phyloP scores from a whole-genome alignment of 2,888 invertebrate genomes.

The Heliconius sara region DNA sequence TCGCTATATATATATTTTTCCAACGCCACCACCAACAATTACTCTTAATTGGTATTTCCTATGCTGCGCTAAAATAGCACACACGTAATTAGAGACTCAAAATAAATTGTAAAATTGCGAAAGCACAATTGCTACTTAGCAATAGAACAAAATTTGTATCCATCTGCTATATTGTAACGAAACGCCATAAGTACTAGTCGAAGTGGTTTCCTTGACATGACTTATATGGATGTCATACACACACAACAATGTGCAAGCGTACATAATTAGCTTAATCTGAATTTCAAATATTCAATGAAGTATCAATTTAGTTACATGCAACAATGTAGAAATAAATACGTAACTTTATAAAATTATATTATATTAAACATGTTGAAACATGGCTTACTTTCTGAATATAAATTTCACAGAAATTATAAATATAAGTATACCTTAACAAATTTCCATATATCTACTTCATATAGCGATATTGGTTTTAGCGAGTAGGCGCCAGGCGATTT shows the following conservation, averaged over 20 bases:
- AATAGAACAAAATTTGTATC: constrained; percentile 20
- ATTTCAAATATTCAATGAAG: constrained; percentile 7
- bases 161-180: constrained; percentile 14
- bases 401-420: neutral
- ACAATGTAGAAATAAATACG: neutral
- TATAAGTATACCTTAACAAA: neutral
- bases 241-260: constrained; percentile 12
- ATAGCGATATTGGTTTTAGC: too few relatives aligned
- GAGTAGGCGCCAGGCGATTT: too few relatives aligned
- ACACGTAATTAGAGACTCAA: constrained; percentile 48
- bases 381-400: neutral
- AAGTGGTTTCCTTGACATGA: constrained; percentile 16
- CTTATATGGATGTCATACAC: neutral
- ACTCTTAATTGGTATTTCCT: constrained; percentile 55
- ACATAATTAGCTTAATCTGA: constrained; percentile 2
- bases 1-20: constrained; percentile 50
- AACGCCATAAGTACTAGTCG: neutral
- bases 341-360: neutral
- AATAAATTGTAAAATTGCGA: constrained; percentile 44
- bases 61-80: constrained; percentile 52
- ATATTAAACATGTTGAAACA: neutral
- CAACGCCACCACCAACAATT: constrained; percentile 52
- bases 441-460: neutral
- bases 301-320: neutral
- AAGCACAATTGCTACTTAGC: constrained; percentile 36